Base-by-base conservation (phyloP, 2,888 invertebrate species). In the Microctonus hyperodae region DNA sequence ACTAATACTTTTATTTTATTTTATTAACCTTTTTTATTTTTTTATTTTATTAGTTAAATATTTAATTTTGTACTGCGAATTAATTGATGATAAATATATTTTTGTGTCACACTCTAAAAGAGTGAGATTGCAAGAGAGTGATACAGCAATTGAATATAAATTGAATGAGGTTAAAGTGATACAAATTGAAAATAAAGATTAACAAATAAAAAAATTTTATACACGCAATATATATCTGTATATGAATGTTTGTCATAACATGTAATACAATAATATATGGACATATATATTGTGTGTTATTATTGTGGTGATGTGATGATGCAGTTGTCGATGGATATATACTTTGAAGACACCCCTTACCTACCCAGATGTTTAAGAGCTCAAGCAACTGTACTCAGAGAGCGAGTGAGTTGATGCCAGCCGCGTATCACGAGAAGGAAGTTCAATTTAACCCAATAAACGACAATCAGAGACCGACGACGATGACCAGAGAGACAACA, bases 371-470 rank as follows among this genome's bases (percentile, higher is more conserved):
- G 79, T 82, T 82, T 81, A 81, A 81, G 80, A 82, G 82, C 79
- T 48, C 78, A 79, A 81, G 81, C 81, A 81, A 80, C 75, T 80
- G n/a, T n/a, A 78, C 79, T 80, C 80, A 61, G 77, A 76, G 44
- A 80, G 79, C 76, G 64, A 78, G 80, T 80, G 83, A 82, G 83
- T 83, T 83, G 82, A 83, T 83, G 83, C 81, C 81, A 81, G 83
- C 81, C 80, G 82, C 81, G 79, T 83, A 83, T 83, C 83, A 83
- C 82, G 83, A 84, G 83, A 83, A 83, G 83, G 83, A 84, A 83
- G 83, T 84, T 80, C 83, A 84, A 84, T 84, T 84, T 83, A 84
- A 84, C 83, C 81, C 83, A 84, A 84, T 83, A 83, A 83, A 83
- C 80, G 83, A 84, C 82, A 84, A 84, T 83, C 83, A 84, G 82